phyloP scores from a whole-genome alignment of 37 sponge, comb jelly and placozoan genomes.

The Diacarnus erythraeanus region DNA sequence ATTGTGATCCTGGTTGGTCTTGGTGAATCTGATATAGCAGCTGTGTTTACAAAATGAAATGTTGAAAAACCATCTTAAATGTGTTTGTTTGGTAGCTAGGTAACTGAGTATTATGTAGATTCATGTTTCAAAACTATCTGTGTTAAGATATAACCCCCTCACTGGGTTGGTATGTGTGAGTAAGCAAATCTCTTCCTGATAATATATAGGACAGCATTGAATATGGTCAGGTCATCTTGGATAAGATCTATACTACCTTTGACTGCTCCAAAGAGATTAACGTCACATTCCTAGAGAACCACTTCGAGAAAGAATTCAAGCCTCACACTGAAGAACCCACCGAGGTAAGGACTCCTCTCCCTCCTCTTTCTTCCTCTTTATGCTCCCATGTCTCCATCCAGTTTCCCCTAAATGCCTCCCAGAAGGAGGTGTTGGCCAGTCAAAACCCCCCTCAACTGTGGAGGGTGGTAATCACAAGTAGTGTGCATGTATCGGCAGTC shows the following conservation, averaged over 20 bases:
- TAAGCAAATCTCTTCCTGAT: not conserved
- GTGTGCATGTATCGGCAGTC: conserved; percentile 19
- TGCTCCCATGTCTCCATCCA: not conserved
- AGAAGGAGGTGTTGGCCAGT: not conserved
- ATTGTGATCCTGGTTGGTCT: too few species aligned
- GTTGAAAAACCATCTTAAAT: too few species aligned
- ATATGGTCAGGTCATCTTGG: conserved; percentile 11
- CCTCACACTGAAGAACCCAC: conserved; percentile 21
- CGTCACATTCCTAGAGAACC: conserved; percentile 39
- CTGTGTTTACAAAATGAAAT: too few species aligned
- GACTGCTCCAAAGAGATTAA: not conserved
- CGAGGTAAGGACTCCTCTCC: conserved; percentile 10
- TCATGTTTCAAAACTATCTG: not conserved
- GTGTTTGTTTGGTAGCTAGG: too few species aligned
- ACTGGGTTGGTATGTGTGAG: not conserved
- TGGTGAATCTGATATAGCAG: too few species aligned
- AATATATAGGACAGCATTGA: conserved; percentile 18
- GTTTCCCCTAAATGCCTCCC: not conserved
- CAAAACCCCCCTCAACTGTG: conserved; percentile 10
- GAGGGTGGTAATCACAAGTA: conserved; percentile 8
- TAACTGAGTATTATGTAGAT: too few species aligned
- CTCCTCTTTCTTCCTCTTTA: not conserved
- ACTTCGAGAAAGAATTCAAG: conserved; percentile 23
- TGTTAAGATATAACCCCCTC: not conserved
- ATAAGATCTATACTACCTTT: conserved; percentile 7